phyloP scores from a whole-genome alignment of 2,888 invertebrate genomes.

The Anoplius nigerrimus region DNA sequence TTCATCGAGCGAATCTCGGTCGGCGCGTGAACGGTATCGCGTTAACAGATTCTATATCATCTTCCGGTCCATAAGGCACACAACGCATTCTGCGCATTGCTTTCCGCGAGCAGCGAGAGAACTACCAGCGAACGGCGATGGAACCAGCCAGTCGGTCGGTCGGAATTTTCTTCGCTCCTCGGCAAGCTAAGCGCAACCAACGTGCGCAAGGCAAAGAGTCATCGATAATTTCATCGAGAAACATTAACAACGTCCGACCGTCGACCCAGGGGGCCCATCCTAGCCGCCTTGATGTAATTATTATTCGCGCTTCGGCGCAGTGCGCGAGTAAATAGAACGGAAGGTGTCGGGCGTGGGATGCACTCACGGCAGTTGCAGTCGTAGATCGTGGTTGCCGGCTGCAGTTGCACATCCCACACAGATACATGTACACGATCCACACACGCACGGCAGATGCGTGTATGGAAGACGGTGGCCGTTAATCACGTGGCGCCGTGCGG shows the following conservation, averaged over 20 bases:
- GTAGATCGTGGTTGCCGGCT: slow-evolving; percentile 20
- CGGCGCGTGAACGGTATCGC: too few relatives aligned
- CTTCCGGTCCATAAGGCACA: too few relatives aligned
- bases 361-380: slow-evolving; percentile 1
- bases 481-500: slow-evolving; percentile 37
- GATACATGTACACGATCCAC: slow-evolving; percentile 6
- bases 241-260: neutral
- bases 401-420: neutral
- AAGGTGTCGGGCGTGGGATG: slow-evolving; percentile 59
- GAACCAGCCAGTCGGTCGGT: too few relatives aligned
- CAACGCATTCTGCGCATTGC: too few relatives aligned
- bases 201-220: neutral
- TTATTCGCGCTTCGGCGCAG: slow-evolving; percentile 47
- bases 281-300: slow-evolving; percentile 57
- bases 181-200: neutral
- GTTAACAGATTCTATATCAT: too few relatives aligned
- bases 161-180: neutral
- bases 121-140: too few relatives aligned
- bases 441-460: too few relatives aligned
- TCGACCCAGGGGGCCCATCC: slow-evolving; percentile 27
- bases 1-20: too few relatives aligned
- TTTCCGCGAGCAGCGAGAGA: too few relatives aligned
- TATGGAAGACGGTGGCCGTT: slow-evolving; percentile 34
- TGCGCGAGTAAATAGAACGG: slow-evolving; percentile 60
- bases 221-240: neutral